A percentile compares a stretch with the other conserved stretches of the same genome.
Conservation (phyloP, 23 tunicate genomes). For the Styela plicata region DNA sequence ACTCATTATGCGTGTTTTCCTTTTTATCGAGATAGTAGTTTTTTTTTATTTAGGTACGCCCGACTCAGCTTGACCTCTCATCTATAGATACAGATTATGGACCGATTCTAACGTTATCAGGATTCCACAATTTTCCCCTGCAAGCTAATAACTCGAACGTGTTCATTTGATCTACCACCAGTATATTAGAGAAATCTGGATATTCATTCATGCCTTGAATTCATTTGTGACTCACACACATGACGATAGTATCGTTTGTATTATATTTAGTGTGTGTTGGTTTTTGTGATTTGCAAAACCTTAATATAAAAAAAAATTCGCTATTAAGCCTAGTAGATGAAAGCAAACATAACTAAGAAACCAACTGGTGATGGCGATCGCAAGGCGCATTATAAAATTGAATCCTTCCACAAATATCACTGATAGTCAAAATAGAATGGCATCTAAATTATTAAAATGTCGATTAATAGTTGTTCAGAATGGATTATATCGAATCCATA, state of each 20-base stretch:
- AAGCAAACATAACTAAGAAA: too few species aligned
- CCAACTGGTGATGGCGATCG: too few species aligned
- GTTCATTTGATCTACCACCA: conserved; percentile 56
- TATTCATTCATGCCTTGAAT: too few species aligned
- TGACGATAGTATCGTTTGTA: conserved; percentile 36
- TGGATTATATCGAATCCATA: too few species aligned
- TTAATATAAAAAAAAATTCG: background rate
- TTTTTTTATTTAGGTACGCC: background rate
- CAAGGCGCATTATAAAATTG: too few species aligned
- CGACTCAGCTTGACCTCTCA: background rate
- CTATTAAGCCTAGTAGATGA: too few species aligned
- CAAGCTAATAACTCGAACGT: conserved; percentile 12
- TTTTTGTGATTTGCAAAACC: background rate
- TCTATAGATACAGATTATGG: conserved; percentile 7
- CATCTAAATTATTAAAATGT: too few species aligned
- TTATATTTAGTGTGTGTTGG: background rate
- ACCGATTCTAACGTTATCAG: background rate
- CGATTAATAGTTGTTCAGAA: too few species aligned
- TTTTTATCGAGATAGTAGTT: too few species aligned
- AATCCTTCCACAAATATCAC: too few species aligned
- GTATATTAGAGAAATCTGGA: conserved; percentile 43
- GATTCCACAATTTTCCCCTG: conserved; percentile 23
- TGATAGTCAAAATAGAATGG: too few species aligned
- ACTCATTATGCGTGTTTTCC: too few species aligned
- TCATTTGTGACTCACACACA: conserved; percentile 25